Evolutionary conservation across 2,888 invertebrate species (phyloP).

Genomic region (Volucella inanis): DNA sequence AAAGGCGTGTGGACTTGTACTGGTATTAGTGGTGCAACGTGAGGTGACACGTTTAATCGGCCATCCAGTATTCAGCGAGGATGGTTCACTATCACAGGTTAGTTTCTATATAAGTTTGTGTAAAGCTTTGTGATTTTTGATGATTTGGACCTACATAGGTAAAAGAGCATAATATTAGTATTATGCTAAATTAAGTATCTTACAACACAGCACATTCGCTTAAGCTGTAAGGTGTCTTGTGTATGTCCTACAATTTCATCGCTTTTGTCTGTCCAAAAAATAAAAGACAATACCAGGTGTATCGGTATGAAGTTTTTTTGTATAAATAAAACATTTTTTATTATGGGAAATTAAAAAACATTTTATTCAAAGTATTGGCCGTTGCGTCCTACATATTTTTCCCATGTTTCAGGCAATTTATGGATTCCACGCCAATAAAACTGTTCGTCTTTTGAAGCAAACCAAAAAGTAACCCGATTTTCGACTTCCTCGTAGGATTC

Average conservation of each 20-base stretch:
- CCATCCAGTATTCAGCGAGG: constrained; percentile 82
- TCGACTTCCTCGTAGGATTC: too few species aligned
- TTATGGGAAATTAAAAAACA: too few species aligned
- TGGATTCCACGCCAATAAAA: too few species aligned
- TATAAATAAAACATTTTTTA: too few species aligned
- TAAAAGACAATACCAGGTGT: background rate
- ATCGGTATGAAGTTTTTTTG: too few species aligned
- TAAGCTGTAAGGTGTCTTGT: constrained; percentile 9
- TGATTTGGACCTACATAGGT: background rate
- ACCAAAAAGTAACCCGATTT: too few species aligned
- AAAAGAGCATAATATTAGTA: background rate
- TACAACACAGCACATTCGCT: background rate
- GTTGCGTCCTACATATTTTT: too few species aligned
- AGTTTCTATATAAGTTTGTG: constrained; percentile 41
- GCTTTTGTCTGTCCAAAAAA: constrained; percentile 65
- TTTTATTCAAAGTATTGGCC: too few species aligned
- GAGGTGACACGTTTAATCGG: constrained; percentile 82
- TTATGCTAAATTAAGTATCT: background rate
- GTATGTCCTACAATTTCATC: constrained; percentile 41
- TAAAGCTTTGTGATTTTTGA: background rate
- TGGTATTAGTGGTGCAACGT: constrained; percentile 87
- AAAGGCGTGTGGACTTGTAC: constrained; percentile 90
- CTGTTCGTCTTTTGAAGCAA: too few species aligned
- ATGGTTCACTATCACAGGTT: constrained; percentile 83
- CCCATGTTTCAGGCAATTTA: too few species aligned